Percentiles rank a stretch among this genome's conserved stretches.
Conservation (phyloP, 2,113 vertebrate genomes). For the Cromileptes altivelis region DNA sequence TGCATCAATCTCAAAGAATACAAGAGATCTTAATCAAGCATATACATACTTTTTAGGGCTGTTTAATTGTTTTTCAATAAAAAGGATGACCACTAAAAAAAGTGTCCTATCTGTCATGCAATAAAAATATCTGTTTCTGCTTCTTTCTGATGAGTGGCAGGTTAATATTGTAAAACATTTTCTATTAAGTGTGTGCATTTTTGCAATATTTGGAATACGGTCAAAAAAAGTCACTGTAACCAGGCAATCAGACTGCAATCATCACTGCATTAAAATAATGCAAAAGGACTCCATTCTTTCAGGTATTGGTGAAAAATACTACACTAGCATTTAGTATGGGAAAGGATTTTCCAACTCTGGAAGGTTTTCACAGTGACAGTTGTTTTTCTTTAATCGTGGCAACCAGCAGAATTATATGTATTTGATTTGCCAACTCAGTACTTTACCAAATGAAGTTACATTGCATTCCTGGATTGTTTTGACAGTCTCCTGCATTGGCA, state of each 20-base stretch:
- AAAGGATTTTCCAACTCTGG: background rate
- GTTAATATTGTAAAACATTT: background rate
- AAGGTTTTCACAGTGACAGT: background rate
- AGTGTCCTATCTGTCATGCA: too few species aligned
- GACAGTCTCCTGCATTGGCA: background rate
- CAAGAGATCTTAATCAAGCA: too few species aligned
- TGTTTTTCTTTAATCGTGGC: background rate
- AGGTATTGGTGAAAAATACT: background rate
- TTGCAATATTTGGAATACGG: background rate
- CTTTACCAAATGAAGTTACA: background rate
- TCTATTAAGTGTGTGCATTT: background rate
- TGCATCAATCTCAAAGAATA: too few species aligned
- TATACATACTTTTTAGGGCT: too few species aligned
- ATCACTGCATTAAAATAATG: background rate
- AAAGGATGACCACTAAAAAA: too few species aligned
- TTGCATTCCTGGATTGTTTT: background rate
- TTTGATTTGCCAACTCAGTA: background rate
- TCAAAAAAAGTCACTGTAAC: background rate
- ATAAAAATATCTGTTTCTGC: too few species aligned
- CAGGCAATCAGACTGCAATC: conserved; percentile 2
- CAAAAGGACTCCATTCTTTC: background rate
- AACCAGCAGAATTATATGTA: too few species aligned
- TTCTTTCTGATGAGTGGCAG: too few species aligned
- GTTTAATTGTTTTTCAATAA: too few species aligned
- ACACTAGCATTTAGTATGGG: background rate